Percentiles rank a stretch among this genome's conserved stretches.
phyloP scores from a whole-genome alignment of 2,113 vertebrate genomes.

The Petrocephalus zakoni region DNA sequence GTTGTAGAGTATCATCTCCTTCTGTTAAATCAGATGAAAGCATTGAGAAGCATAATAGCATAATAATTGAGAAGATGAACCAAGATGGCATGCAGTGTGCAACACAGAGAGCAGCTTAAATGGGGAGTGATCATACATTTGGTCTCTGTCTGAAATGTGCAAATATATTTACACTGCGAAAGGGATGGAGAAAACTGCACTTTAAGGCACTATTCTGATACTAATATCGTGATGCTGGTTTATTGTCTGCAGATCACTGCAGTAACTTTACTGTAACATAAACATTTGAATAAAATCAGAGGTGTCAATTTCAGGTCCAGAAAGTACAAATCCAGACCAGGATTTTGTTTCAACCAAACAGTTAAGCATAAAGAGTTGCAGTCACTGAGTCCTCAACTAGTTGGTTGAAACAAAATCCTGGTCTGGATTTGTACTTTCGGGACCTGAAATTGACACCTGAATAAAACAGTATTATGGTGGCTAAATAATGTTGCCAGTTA shows the following conservation, averaged over 20 bases:
- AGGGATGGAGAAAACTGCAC: not conserved
- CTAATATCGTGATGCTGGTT: too few relatives aligned
- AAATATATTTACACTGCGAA: not conserved
- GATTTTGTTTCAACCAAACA: too few relatives aligned
- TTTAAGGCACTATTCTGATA: not conserved
- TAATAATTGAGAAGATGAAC: constrained; percentile 26
- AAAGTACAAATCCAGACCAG: too few relatives aligned
- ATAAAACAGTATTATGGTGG: not conserved
- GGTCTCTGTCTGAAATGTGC: not conserved
- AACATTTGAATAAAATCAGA: too few relatives aligned
- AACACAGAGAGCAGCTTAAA: not conserved
- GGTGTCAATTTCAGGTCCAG: too few relatives aligned
- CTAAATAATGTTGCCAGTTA: not conserved
- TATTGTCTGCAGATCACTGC: not conserved
- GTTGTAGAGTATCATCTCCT: constrained; percentile 15
- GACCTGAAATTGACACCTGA: too few relatives aligned
- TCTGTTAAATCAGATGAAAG: constrained; percentile 23
- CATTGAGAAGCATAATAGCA: too few relatives aligned
- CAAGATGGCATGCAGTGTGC: constrained; percentile 25
- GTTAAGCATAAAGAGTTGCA: too few relatives aligned
- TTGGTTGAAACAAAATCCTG: too few relatives aligned
- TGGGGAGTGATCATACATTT: not conserved
- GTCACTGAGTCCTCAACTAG: too few relatives aligned
- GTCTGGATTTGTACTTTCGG: too few relatives aligned
- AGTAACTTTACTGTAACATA: not conserved